Evolutionary conservation across 30 jellyfish, hydroid and myxozoan species (phyloP), one percentile per base, ranked within the genome.

Genomic region (Sanderia malayensis): DNA sequence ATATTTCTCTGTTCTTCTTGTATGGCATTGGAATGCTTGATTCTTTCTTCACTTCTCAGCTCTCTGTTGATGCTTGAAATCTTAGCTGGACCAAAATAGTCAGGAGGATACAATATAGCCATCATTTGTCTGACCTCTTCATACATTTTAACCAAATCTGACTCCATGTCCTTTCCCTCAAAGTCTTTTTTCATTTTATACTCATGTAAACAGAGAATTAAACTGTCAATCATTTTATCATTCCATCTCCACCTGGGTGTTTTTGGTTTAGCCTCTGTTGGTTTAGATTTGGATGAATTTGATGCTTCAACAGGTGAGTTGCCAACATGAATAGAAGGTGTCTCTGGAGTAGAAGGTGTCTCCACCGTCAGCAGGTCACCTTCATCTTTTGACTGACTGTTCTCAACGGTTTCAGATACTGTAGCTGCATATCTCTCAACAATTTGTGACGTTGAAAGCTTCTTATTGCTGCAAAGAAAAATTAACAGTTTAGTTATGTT

Each of bases 21-120:
- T 15, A n/a, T n/a, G n/a, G n/a, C n/a, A n/a, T n/a, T n/a, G n/a
- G n/a, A n/a, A 41, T 41, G 55, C 55, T 41, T 41, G 55, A 41
- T 41, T 41, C 55, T 41, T 41, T 41, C 55, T 41, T 41, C 55
- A 41, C 55, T 41, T 41, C 15, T 15, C n/a, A n/a, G 55, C 55
- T 41, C 55, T 41, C 55, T 41, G 55, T 41, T 41, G 55, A 41
- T 41, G 55, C 8, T 41, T 41, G 55, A 41, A 41, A 41, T 41
- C 15, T 41, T 41, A 41, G 21, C 62, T 17, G 74, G 74, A 26
- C 72, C 82, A 33, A 74, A 74, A 74, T 74, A 79, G 29, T 25
- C 20, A 9, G 70, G 72, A 53, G 87, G 87, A 44, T 58, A 74
- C 87, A 74, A 53, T 2, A 24, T 31, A 17, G 82, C 87, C 83